phyloP scores from a whole-genome alignment of 2,113 vertebrate genomes.

The Mesembrinibis cayennensis region DNA sequence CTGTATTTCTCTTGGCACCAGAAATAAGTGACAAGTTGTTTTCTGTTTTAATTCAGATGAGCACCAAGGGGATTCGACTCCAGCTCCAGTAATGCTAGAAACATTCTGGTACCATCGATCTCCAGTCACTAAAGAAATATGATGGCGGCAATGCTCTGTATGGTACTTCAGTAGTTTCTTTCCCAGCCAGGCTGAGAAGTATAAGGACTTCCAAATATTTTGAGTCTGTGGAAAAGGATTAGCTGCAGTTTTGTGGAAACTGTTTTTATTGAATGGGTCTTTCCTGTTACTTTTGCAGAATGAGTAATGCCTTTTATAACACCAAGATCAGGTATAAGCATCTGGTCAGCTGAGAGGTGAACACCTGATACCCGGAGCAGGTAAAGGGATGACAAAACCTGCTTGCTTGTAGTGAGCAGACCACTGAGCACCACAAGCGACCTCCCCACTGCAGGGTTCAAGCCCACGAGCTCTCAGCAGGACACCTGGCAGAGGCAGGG shows the following conservation, averaged over 20 bases:
- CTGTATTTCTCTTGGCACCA: background rate
- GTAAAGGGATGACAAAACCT: background rate
- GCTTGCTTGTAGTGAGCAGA: background rate
- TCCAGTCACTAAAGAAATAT: background rate
- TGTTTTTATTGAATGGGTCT: background rate
- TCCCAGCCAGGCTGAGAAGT: background rate
- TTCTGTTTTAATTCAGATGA: background rate
- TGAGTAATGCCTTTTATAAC: background rate
- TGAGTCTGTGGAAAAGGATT: background rate
- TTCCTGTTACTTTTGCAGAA: background rate
- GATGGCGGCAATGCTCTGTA: background rate
- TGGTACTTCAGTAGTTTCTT: background rate
- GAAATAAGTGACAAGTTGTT: background rate
- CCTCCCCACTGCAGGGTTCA: rapidly evolving
- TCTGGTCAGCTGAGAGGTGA: background rate
- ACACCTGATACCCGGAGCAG: background rate
- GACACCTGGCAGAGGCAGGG: background rate
- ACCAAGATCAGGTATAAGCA: background rate
- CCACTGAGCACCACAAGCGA: background rate
- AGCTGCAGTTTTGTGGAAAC: background rate
- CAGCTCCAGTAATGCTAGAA: background rate
- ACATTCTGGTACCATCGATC: background rate
- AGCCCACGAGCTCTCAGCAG: background rate
- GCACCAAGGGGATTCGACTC: background rate
- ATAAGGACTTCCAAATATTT: background rate